Percentiles rank a stretch among this genome's conserved stretches.
These are phyloP conservation scores for Epicampocera succincta DNA, from an alignment of 2,888 invertebrate species.

Conservation along the genomic window DNA sequence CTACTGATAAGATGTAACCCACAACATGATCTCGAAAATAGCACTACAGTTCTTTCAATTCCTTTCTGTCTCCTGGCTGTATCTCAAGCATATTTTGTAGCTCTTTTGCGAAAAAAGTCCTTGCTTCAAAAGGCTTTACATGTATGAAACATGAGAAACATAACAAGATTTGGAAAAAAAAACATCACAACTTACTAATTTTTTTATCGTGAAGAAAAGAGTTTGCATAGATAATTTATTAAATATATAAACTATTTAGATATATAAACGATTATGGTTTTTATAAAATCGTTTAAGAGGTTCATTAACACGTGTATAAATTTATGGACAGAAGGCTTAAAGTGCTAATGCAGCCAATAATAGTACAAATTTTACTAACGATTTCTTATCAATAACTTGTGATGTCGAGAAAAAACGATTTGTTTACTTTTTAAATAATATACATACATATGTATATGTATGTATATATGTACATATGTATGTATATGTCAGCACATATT, in stretches of 20 bases:
- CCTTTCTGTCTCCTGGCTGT: no score
- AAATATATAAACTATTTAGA: neutral
- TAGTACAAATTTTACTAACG: conserved; percentile 25
- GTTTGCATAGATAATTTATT: conserved; percentile 16
- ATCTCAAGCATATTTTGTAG: no score
- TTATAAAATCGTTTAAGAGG: conserved; percentile 21
- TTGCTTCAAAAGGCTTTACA: no score
- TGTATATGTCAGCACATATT: no score
- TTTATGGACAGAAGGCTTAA: neutral
- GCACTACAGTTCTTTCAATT: no score
- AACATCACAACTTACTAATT: neutral
- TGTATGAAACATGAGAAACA: no score
- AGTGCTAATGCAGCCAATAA: conserved; percentile 36
- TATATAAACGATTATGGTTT: neutral
- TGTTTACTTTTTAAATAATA: conserved; percentile 26
- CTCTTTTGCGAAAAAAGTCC: no score
- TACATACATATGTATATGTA: neutral
- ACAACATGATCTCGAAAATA: no score
- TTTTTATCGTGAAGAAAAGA: conserved; percentile 17
- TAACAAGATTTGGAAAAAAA: no score
- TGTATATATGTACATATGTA: neutral
- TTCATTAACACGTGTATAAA: conserved; percentile 20
- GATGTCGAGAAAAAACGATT: neutral
- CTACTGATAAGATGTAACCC: no score
- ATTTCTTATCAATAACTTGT: conserved; percentile 41